Evolutionary conservation across 2,113 vertebrate species (phyloP).

Genomic region (Dasyprocta punctata): DNA sequence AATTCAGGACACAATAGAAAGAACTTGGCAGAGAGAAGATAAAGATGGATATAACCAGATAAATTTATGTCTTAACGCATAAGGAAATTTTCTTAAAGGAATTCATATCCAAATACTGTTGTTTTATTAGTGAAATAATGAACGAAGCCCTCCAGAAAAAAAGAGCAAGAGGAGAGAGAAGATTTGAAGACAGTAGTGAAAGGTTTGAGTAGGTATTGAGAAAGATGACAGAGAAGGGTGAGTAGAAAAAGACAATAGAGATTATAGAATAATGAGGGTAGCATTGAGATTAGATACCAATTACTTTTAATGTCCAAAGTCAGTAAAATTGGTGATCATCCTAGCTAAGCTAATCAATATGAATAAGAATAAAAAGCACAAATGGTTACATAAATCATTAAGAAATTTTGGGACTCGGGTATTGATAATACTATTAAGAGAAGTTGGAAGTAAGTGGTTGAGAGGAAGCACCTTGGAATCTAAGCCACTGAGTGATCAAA

Average conservation of each 20-base stretch:
- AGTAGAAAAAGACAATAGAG: neutral
- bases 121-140: neutral
- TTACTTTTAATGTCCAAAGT: neutral
- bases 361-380: neutral
- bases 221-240: neutral
- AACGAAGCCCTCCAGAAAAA: neutral
- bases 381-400: neutral
- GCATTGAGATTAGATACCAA: neutral
- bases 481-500: neutral
- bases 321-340: neutral
- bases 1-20: neutral
- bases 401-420: neutral
- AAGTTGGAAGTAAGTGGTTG: neutral
- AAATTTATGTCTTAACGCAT: neutral
- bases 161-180: neutral
- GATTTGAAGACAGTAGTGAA: neutral
- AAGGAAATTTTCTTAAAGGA: constrained; percentile 20
- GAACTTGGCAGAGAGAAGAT: neutral
- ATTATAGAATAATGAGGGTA: neutral
- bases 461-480: neutral
- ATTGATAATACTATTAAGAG: neutral
- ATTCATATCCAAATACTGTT: neutral
- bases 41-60: neutral
- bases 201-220: neutral
- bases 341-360: neutral